Base-by-base conservation (phyloP, 1,140 invertebrate species). In the Heliconius congener region DNA sequence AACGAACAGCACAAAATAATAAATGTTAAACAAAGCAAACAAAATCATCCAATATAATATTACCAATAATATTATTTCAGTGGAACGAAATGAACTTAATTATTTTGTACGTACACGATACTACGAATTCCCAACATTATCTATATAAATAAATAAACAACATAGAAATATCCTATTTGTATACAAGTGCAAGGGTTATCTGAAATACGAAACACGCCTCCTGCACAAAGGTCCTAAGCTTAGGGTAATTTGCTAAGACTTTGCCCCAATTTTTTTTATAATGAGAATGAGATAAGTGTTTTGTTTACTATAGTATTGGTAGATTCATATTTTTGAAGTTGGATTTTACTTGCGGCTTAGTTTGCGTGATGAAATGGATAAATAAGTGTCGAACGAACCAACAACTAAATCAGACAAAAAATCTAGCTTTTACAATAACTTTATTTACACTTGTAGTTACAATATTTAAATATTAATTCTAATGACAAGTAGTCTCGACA, bases 201-300 rank as follows among this genome's bases (percentile, higher is more conserved):
- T 77, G 75, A 77, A 80, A 80, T 80, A 71, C 76, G 79, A 71
- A 80, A 76, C 73, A 79, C 79, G 79, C 74, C 73, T 42, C 75
- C 46, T 77, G 75, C 75, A 74, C 79, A 81, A 81, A 77, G 79
- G 75, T 70, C 55, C 73, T 76, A 66, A 76, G 57, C 72, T 42
- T 37, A 77, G 71, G 60, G 76, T 74, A 74, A 77, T 77, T 77
- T 46, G 71, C 75, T 73, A 76, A 77, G 74, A 75, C 74, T 72
- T 74, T 77, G 71, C 46, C 30, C 13, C 23, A 13, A 66, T 5
- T 13, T 66, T 74, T 34, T 71, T 77, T 81, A 81, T 81, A 84
- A 84, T 87, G 83, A 74, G 80, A 86, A 83, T 81, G 81, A 77
- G 77, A 30, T 16, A 66, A 30, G 9, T 66, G 81, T 83, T 78